Percentiles rank a stretch among this genome's conserved stretches.
Evolutionary conservation across 2,113 vertebrate genomes (phyloP).

Genomic region (Coptodon bakossiorum): DNA sequence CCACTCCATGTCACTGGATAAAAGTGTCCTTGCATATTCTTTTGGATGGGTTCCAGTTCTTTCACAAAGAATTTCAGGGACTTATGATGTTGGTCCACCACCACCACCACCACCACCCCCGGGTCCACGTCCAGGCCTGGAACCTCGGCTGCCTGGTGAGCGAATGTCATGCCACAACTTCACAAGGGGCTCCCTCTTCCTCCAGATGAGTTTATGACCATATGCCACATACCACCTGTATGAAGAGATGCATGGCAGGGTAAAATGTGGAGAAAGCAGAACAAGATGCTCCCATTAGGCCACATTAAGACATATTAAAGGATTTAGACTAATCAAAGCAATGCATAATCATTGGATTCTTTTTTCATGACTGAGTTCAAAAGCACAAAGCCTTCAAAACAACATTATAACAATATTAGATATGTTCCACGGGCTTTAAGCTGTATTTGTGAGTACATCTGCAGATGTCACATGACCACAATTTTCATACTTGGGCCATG

Average conservation of each 20-base stretch:
- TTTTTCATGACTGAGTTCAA: not conserved
- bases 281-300: not conserved
- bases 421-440: not conserved
- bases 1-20: not conserved
- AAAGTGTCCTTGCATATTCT: conserved; percentile 8
- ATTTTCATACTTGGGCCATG: not conserved
- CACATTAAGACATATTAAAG: not conserved
- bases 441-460: not conserved
- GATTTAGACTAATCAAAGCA: not conserved
- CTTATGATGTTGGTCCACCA: conserved; percentile 18
- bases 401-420: not conserved
- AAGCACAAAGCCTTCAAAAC: not conserved
- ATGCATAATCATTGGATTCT: not conserved
- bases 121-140: conserved; percentile 70
- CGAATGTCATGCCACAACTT: conserved; percentile 88
- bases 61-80: not conserved
- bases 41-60: not conserved
- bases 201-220: conserved; percentile 92
- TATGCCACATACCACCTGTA: conserved; percentile 87
- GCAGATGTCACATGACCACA: not conserved
- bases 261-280: not conserved
- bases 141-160: conserved; percentile 2
- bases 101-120: not conserved
- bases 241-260: not conserved
- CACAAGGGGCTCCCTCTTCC: conserved; percentile 88